Evolutionary conservation across 2,888 invertebrate species (phyloP), one percentile per base, ranked within the genome.

Genomic region (Amblyjoppa fuscipennis): DNA sequence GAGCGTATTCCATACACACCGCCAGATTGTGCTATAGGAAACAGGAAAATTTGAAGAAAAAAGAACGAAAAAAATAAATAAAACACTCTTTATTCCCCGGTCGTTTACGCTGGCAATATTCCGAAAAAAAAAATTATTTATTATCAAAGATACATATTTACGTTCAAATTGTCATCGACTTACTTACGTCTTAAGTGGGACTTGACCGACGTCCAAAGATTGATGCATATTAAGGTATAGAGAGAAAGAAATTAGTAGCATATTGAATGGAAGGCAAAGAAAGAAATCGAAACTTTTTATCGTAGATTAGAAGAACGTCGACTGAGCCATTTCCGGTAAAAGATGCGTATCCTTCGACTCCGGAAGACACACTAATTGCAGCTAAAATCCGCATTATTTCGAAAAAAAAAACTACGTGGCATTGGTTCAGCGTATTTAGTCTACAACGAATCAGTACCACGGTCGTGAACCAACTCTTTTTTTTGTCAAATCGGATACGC

Each of bases 171-270:
- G 74, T 66, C 53, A 53, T 34, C 16, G 28, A 71, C 73, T 51
- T 66, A 64, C 66, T 73, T 75, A 66, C 53, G 70, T 80, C 61
- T 82, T 75, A 53, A 75, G 82, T 38, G 79, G 71, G 77, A 71
- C 82, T 64, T 70, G 64, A 74, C 78, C 76, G 76, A 85, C 79
- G 85, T 82, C 85, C 83, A 85, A 85, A 85, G 85, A 80, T 71
- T 85, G 79, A 82, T 71, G 85, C 82, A 76, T 79, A 76, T 82
- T 85, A 51, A 49, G 25, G 53, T 59, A 84, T 73, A 73, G 71
- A 49, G 51, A 73, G 56, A 77, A 56, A 53, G 41, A 73, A 81
- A 81, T 77, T 77, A 73, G 71, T 77, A 68, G 49, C 80, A 34
- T 77, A 77, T 75, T 49, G 41, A 34, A 49, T 41, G 51, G 16